Conservation (phyloP, 2,797 vertebrate genomes). For the Austrolebias charrua region DNA sequence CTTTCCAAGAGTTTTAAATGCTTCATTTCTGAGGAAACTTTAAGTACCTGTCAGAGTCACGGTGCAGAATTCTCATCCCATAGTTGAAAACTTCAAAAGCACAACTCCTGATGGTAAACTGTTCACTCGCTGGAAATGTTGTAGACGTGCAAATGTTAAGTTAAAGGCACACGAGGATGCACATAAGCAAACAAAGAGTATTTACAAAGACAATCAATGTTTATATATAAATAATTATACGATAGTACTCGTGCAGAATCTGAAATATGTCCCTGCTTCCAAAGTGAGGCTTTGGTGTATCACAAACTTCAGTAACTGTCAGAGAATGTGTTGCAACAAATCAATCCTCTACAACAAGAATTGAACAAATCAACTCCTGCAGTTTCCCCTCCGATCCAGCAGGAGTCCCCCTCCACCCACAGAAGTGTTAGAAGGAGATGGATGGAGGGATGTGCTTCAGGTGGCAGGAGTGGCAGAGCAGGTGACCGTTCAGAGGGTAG, state of each 20-base stretch:
- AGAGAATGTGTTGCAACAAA: slow-evolving; percentile 24
- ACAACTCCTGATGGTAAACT: background rate
- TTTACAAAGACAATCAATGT: slow-evolving; percentile 36
- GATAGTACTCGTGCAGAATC: slow-evolving; percentile 29
- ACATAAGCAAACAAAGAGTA: slow-evolving; percentile 7
- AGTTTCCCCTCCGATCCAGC: slow-evolving; percentile 50
- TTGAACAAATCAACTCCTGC: slow-evolving; percentile 23
- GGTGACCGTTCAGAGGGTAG: slow-evolving; percentile 90
- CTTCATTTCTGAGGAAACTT: background rate
- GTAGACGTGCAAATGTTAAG: slow-evolving; percentile 19
- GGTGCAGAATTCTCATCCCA: slow-evolving; percentile 1
- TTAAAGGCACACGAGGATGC: slow-evolving; percentile 28
- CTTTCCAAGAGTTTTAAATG: background rate
- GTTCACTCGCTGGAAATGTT: slow-evolving; percentile 5
- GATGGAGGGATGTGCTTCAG: slow-evolving; percentile 83
- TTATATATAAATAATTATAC: slow-evolving; percentile 30
- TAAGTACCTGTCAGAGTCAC: slow-evolving; percentile 18
- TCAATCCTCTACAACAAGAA: slow-evolving; percentile 70
- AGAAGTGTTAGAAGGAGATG: slow-evolving; percentile 70
- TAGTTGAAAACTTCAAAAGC: background rate
- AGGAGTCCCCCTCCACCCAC: slow-evolving; percentile 67
- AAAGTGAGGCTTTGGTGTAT: slow-evolving; percentile 42
- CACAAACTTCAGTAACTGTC: slow-evolving; percentile 2
- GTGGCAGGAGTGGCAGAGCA: slow-evolving; percentile 93
- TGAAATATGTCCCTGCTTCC: no score